Percentiles rank a stretch among this genome's conserved stretches.
phyloP scores from a whole-genome alignment of 2,113 vertebrate species.

The Tursiops truncatus region DNA sequence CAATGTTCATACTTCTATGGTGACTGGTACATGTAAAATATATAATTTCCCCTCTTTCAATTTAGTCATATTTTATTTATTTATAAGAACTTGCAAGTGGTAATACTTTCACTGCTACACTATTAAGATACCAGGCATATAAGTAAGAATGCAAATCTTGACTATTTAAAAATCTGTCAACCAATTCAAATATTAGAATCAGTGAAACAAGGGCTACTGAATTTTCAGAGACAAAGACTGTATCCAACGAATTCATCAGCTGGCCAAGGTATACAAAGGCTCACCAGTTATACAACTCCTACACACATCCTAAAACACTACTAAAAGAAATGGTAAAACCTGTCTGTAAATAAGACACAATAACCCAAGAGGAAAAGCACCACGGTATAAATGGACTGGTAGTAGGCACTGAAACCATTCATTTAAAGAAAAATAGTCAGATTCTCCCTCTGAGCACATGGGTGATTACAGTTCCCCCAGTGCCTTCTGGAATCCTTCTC shows the following conservation, averaged over 20 bases:
- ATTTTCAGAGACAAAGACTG: not conserved
- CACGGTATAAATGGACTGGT: not conserved
- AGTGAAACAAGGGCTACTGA: conserved; percentile 22
- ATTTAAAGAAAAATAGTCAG: not conserved
- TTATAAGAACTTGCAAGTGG: not conserved
- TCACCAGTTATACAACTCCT: not conserved
- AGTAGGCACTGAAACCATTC: not conserved
- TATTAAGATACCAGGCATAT: not conserved
- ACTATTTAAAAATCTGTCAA: conserved; percentile 21
- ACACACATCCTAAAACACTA: not conserved
- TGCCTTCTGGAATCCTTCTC: not conserved
- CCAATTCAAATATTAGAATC: not conserved
- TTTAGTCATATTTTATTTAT: not conserved
- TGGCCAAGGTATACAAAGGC: not conserved
- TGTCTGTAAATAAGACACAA: not conserved
- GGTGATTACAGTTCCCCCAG: not conserved
- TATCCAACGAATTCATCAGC: not conserved
- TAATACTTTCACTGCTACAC: not conserved
- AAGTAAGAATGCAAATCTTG: not conserved
- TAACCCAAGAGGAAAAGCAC: not conserved
- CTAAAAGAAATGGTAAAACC: not conserved
- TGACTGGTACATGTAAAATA: not conserved
- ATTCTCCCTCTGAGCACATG: not conserved
- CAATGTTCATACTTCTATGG: not conserved
- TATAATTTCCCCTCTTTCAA: not conserved